Evolutionary conservation across 2,888 invertebrate genomes (phyloP), one percentile per base, ranked within the genome.

Genomic region (Xylota sylvarum): DNA sequence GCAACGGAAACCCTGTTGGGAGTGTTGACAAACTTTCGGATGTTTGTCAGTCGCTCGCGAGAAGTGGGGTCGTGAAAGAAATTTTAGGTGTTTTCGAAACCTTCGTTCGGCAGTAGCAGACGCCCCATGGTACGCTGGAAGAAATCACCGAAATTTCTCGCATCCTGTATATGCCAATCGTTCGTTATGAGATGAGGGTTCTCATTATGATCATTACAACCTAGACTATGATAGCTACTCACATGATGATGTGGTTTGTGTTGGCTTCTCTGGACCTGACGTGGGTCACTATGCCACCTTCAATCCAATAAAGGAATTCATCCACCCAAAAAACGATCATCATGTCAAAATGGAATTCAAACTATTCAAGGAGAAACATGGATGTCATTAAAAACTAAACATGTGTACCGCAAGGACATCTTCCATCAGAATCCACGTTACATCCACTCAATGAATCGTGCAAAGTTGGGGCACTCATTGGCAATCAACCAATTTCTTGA

Each of bases 141-240:
- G 94, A 96, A 94, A 90, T 94, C 94, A 0, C 90, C 94, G 2
- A 92, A 93, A 67, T 92, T 92, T 89, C 91, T 92, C 2, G 89
- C 90, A 3, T 89, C 92, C 2, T 90, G 92, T n/a, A n/a, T 6
- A 91, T 95, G 85, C 95, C 97, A 7, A 95, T 97, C 55, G 94
- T 96, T 50, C 94, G 95, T 85, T 99, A 98, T 91, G 97, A 98
- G 93, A 99, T 99, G 98, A 95, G 95, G 90, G 99, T 0, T 98
- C 98, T 0, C 98, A 99, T 92, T 98, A 97, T 90, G 98, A 99
- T 92, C 98, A 98, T 92, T 99, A 99, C 90, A 97, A 96, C 91
- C 91, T 99, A 60, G 95, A 96, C 55, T 98, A 98, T 90, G 94
- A 95, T 52, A 93, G 94, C 83, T 96, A 95, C 87, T 93, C 94